Evolutionary conservation across 2,888 invertebrate species (phyloP).

Genomic region (Limnephilus rhombicus): DNA sequence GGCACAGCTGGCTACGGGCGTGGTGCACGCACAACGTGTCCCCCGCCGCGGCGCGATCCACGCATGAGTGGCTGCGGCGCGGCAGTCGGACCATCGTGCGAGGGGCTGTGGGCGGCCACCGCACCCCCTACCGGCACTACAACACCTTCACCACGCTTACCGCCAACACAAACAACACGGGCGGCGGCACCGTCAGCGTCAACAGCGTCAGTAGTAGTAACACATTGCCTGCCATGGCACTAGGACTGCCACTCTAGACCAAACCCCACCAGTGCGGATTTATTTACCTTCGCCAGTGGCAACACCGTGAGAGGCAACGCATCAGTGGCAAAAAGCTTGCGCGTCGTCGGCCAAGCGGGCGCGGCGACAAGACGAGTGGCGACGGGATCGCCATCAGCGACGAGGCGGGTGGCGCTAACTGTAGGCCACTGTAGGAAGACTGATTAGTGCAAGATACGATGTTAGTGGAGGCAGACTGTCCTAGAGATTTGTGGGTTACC

Average conservation of each 20-base stretch:
- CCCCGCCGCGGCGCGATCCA: constrained; percentile 53
- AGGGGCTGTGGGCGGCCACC: constrained; percentile 45
- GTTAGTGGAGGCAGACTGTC: constrained; percentile 1
- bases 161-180: neutral
- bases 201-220: neutral
- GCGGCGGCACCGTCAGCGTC: neutral
- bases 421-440: neutral
- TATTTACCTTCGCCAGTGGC: neutral
- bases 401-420: neutral
- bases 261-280: neutral
- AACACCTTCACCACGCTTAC: constrained; percentile 55
- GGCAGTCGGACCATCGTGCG: constrained; percentile 55
- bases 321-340: neutral
- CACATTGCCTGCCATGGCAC: neutral
- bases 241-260: neutral
- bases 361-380: neutral
- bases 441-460: neutral
- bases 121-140: constrained; percentile 62
- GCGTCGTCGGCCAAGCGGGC: neutral
- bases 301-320: constrained; percentile 1
- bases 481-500: neutral
- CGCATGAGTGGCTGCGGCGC: constrained; percentile 61
- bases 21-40: constrained; percentile 69
- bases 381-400: neutral
- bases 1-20: constrained; percentile 70